phyloP scores from a whole-genome alignment of 2,797 vertebrate genomes.

The Enteromius anoplus region DNA sequence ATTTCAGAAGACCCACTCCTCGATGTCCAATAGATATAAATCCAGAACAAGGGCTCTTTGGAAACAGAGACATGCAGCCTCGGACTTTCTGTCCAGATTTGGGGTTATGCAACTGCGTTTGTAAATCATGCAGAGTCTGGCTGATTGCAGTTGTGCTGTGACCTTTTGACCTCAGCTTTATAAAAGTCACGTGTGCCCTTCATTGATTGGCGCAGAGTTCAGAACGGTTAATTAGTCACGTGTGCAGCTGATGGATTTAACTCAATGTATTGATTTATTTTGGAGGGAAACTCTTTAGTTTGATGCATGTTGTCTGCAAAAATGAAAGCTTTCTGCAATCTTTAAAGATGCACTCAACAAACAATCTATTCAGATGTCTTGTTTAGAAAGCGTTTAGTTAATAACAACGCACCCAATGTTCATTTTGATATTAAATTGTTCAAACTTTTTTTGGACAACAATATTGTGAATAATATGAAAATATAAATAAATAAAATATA shows the following conservation, averaged over 20 bases:
- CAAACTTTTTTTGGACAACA: neutral
- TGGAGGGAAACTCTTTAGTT: neutral
- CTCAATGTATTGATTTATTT: neutral
- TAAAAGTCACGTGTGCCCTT: neutral
- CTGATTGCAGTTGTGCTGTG: neutral
- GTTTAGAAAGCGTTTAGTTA: neutral
- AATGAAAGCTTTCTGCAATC: neutral
- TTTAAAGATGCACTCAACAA: neutral
- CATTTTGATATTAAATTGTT: too few species aligned
- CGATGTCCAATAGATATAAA: conserved; percentile 6
- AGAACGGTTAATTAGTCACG: neutral
- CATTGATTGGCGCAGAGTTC: conserved; percentile 1
- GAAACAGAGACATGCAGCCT: neutral
- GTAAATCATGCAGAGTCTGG: neutral
- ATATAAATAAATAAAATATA: too few species aligned
- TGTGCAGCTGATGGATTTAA: conserved; percentile 16
- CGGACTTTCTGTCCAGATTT: neutral
- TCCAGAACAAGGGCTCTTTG: neutral
- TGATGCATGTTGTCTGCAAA: neutral
- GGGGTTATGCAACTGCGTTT: conserved; percentile 19
- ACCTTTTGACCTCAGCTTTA: conserved; percentile 6
- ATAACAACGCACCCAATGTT: neutral
- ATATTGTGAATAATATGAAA: neutral
- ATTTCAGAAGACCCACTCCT: neutral
- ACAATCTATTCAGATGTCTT: neutral